Evolutionary conservation across 2,797 vertebrate genomes (phyloP).

Genomic region (Sebastes wilsoni): DNA sequence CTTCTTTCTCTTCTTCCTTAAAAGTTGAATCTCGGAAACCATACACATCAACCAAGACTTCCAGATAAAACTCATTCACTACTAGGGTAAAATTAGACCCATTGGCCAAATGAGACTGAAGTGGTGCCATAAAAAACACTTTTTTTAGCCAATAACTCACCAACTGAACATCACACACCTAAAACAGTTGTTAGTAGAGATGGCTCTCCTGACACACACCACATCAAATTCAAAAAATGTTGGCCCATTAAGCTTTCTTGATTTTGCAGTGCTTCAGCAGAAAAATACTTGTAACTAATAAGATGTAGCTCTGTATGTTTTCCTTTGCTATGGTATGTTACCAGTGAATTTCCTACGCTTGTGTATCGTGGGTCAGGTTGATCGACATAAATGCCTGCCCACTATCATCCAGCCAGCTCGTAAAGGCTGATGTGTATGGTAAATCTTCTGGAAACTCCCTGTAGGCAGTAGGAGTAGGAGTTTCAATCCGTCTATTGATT

Average conservation of each 20-base stretch:
- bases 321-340: not conserved
- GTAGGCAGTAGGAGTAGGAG: too few species aligned
- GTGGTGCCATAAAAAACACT: constrained; percentile 14
- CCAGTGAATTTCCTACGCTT: not conserved
- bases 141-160: constrained; percentile 19
- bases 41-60: not conserved
- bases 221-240: not conserved
- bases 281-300: not conserved
- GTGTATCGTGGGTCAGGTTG: not conserved
- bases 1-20: not conserved
- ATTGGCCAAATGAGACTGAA: constrained; percentile 16
- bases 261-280: not conserved
- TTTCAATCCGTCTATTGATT: not conserved
- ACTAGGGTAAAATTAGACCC: constrained; percentile 1
- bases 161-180: not conserved
- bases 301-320: too few species aligned
- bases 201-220: not conserved
- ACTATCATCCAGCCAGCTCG: not conserved
- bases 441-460: not conserved
- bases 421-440: not conserved
- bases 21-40: not conserved
- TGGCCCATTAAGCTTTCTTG: not conserved
- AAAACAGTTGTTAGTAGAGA: not conserved
- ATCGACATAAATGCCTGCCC: not conserved
- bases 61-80: not conserved